Conservation (phyloP, 2,113 vertebrate species). For the Sterna hirundo region DNA sequence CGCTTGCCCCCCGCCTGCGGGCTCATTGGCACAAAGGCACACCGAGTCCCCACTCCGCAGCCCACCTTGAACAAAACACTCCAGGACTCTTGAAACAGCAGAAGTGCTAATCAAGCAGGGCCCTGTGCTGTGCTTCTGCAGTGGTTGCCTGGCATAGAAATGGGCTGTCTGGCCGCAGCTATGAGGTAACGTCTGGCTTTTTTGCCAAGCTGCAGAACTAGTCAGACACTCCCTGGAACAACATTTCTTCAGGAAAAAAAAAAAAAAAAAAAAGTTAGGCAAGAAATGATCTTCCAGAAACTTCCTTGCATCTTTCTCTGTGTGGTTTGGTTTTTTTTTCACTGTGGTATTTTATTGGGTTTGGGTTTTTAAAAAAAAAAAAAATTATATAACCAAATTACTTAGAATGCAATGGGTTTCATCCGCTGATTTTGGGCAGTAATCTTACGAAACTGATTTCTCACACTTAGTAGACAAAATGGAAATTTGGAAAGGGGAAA, state of each 20-base stretch:
- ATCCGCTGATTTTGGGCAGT: constrained; percentile 52
- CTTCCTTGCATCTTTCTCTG: constrained; percentile 56
- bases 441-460: constrained; percentile 49
- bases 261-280: constrained; percentile 61
- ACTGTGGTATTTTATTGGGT: background rate
- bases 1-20: background rate
- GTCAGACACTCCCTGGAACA: constrained; percentile 77
- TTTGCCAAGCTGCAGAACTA: constrained; percentile 80
- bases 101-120: constrained; percentile 73
- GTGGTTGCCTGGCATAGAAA: constrained; percentile 77
- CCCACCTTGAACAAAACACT: constrained; percentile 74
- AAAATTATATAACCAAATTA: constrained; percentile 61
- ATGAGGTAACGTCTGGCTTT: constrained; percentile 82
- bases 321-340: background rate
- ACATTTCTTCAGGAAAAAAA: constrained; percentile 71
- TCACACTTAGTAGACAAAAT: constrained; percentile 35
- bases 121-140: constrained; percentile 70
- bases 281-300: constrained; percentile 69
- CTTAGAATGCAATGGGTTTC: constrained; percentile 56
- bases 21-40: constrained; percentile 58
- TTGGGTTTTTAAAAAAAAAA: too few relatives aligned
- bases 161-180: constrained; percentile 77
- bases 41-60: constrained; percentile 61
- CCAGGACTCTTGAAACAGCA: constrained; percentile 68
- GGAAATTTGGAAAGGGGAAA: constrained; percentile 40